Base-by-base conservation (phyloP, 2,113 vertebrate genomes). In the Catharus fuscescens region DNA sequence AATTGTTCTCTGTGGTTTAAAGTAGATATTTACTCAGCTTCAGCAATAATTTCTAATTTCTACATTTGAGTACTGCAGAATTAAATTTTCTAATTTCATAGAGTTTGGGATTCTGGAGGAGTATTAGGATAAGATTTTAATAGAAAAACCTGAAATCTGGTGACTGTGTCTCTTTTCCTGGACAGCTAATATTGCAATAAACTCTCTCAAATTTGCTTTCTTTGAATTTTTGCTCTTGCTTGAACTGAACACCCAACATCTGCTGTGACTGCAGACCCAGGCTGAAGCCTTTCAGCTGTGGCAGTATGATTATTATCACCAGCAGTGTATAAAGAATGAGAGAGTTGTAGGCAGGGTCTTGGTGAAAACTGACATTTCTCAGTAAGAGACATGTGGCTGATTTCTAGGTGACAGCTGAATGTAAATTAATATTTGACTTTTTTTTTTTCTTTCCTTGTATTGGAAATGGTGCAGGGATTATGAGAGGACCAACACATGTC, bases 401-500 rank as follows among this genome's bases (percentile, higher is more conserved):
- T 32, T 77, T 66, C 21, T 61, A 21, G 14, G 18, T 72, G 66
- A n/a, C 14, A 72, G 32, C 3, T 24, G 18, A 69, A 44, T 10
- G 5, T 28, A 72, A 82, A 48, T 40, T 29, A 13, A 19, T 60
- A 31, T 10, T 69, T 70, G 23, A 5, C 12, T 1, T 34, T 36
- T 38, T n/a, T 66, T 69, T 69, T 66, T 61, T 21, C 67, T 54
- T 57, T 47, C 12, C 25, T 44, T 80, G 21, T 14, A 40, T 38
- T 82, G 40, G 28, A 69, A 61, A 14, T 24, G 36, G 9, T 36
- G 18, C 26, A 52, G 38, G 20, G 29, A 34, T 32, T 44, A 8
- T 3, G 40, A 54, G 53, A 76, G 38, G 20, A 59, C n/a, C 34
- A 60, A 0, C 0, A 3, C 1, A 0, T 14, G 10, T 3, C 29